Evolutionary conservation across 2,113 vertebrate genomes (phyloP).

Genomic region (Antigone vipio): DNA sequence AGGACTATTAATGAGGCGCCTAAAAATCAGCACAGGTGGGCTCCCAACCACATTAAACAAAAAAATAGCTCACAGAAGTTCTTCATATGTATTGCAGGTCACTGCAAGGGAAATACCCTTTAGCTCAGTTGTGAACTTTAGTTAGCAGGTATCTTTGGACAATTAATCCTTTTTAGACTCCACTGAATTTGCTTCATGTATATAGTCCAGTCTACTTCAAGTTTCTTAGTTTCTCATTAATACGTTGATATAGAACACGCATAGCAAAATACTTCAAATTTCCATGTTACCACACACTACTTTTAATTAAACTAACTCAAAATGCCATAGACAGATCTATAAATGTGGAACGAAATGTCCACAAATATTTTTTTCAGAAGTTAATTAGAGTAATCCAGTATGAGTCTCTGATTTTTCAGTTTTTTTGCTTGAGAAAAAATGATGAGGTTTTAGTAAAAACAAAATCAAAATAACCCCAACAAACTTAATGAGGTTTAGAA

Average conservation of each 20-base stretch:
- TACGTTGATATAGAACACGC: neutral
- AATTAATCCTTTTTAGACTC: neutral
- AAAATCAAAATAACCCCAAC: neutral
- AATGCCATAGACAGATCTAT: neutral
- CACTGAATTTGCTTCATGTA: neutral
- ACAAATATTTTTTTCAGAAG: neutral
- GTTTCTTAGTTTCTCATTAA: neutral
- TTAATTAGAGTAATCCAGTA: neutral
- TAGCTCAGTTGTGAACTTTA: neutral
- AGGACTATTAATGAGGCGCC: neutral
- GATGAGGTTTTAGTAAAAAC: neutral
- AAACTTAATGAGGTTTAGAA: neutral
- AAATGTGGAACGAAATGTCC: neutral
- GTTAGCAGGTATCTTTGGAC: neutral
- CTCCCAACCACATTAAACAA: neutral
- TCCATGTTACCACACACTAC: neutral
- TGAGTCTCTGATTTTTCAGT: rapidly evolving
- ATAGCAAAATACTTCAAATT: neutral
- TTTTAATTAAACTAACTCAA: neutral
- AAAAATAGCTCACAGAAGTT: neutral
- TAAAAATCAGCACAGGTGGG: neutral
- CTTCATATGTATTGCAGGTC: neutral
- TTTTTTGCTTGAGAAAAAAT: neutral
- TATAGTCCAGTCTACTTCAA: neutral
- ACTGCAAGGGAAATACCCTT: neutral